Conservation (phyloP, 2,797 vertebrate genomes). For the Fratercula arctica region DNA sequence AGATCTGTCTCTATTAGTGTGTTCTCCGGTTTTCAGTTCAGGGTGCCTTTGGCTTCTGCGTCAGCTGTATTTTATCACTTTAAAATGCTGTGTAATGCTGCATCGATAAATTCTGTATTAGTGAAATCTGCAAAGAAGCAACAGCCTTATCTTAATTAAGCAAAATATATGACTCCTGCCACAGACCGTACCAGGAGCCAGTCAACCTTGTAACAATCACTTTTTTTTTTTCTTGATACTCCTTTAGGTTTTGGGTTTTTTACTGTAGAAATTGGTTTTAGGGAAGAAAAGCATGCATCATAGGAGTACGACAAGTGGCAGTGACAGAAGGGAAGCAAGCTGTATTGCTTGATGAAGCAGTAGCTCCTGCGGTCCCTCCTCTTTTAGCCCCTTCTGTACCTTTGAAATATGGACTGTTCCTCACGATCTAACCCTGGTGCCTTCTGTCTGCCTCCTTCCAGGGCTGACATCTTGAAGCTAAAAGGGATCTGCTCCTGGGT, state of each 20-base stretch:
- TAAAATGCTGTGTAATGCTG: slow-evolving; percentile 11
- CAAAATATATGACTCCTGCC: slow-evolving; percentile 65
- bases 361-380: background rate
- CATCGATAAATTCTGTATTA: slow-evolving; percentile 59
- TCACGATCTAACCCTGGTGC: background rate
- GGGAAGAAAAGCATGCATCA: background rate
- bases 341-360: background rate
- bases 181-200: slow-evolving; percentile 2
- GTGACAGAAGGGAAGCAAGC: background rate
- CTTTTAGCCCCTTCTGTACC: background rate
- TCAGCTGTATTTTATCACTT: slow-evolving; percentile 55
- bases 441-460: background rate
- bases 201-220: background rate
- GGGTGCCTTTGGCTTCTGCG: slow-evolving; percentile 51
- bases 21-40: slow-evolving; percentile 4
- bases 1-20: slow-evolving; percentile 56
- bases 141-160: slow-evolving; percentile 70
- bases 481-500: background rate
- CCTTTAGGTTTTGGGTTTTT: background rate
- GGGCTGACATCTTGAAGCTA: background rate
- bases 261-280: background rate
- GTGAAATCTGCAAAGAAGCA: slow-evolving; percentile 62
- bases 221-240: background rate
- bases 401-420: background rate
- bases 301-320: background rate